phyloP scores from a whole-genome alignment of 2,888 invertebrate species.

The Tanypteryx hageni region DNA sequence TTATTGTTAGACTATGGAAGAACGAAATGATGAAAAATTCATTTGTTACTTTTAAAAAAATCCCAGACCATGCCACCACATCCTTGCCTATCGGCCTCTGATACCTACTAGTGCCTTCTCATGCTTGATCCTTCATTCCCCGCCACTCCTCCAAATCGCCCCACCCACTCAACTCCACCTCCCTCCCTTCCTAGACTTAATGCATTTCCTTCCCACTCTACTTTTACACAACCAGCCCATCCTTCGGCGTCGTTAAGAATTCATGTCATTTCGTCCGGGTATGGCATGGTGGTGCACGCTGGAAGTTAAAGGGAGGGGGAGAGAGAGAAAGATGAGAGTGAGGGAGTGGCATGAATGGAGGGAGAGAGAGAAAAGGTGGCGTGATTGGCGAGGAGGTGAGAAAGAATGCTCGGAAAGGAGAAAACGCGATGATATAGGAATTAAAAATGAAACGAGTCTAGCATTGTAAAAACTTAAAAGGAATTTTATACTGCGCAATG shows the following conservation, averaged over 20 bases:
- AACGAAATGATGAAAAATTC: background rate
- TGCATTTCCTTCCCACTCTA: background rate
- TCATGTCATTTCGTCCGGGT: slow-evolving; percentile 54
- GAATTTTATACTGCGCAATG: background rate
- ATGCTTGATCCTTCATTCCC: background rate
- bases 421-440: background rate
- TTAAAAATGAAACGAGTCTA: background rate
- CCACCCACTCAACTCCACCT: background rate
- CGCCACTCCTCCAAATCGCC: background rate
- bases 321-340: background rate
- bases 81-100: background rate
- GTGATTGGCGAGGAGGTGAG: slow-evolving; percentile 48
- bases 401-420: background rate
- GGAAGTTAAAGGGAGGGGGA: background rate
- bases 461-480: background rate
- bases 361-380: background rate
- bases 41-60: slow-evolving; percentile 15
- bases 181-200: background rate
- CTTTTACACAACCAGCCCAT: background rate
- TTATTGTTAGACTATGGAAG: background rate
- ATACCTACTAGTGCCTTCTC: background rate
- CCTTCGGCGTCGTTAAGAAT: slow-evolving; percentile 47
- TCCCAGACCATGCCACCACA: background rate
- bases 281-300: slow-evolving; percentile 11
- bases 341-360: no score